Percentiles rank a stretch among this genome's conserved stretches.
Evolutionary conservation across 2,113 vertebrate species (phyloP).

Genomic region (Thamnaconus septentrionalis): DNA sequence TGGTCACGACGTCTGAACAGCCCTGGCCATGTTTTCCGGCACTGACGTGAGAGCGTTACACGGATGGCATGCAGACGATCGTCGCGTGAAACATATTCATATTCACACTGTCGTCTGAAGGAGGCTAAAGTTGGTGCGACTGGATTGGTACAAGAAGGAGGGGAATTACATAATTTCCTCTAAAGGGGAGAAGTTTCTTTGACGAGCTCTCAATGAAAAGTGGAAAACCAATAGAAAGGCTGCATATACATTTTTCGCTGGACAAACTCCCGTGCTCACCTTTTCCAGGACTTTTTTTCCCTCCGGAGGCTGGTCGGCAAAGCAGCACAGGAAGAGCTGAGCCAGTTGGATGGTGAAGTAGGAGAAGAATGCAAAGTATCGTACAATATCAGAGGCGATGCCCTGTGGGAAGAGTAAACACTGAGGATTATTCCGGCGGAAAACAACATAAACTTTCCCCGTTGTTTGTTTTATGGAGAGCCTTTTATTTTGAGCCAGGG

Average conservation of each 20-base stretch:
- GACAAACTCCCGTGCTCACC: conserved; percentile 71
- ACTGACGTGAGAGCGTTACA: conserved; percentile 23
- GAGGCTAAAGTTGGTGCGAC: conserved; percentile 40
- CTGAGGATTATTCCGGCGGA: not conserved
- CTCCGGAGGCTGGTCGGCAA: conserved; percentile 82
- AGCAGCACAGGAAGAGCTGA: conserved; percentile 85
- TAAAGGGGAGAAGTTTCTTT: conserved; percentile 57
- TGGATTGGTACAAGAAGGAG: conserved; percentile 34
- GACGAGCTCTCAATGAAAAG: conserved; percentile 39
- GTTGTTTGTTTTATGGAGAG: not conserved
- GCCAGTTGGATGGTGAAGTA: conserved; percentile 80
- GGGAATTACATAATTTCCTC: conserved; percentile 61
- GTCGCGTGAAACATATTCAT: not conserved
- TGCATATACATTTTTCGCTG: conserved; percentile 42
- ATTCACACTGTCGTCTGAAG: conserved; percentile 46
- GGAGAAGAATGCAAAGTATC: conserved; percentile 81
- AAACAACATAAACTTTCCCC: not conserved
- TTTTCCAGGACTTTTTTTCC: conserved; percentile 66
- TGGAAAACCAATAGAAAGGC: conserved; percentile 58
- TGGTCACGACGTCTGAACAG: conserved; percentile 13
- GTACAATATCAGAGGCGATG: conserved; percentile 76
- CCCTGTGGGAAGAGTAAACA: conserved; percentile 69
- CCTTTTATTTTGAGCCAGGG: conserved; percentile 16
- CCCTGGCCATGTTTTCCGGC: conserved; percentile 23
- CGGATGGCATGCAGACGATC: conserved; percentile 39